Base-by-base conservation (phyloP, 1,140 invertebrate genomes). In the Aradophagus sp. region DNA sequence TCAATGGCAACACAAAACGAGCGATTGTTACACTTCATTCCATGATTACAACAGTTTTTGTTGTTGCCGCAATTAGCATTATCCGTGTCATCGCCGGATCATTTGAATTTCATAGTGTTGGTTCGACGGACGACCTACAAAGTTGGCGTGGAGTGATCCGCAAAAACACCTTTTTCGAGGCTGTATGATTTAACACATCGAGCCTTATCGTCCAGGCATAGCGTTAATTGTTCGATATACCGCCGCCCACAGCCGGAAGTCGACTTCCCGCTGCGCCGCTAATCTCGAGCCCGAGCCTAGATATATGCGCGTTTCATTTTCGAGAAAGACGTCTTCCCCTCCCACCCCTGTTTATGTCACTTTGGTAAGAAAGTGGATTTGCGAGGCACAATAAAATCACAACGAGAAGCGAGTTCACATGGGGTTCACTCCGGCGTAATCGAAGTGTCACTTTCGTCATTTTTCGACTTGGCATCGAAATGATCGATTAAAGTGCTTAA, bases 171-270 rank as follows among this genome's bases (percentile, higher is more conserved):
- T 74, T 71, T 62, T 63, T 65, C 55, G 58, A 62, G 63, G 63
- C 41, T 68, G 47, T 61, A 58, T 52, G 62, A 73, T 73, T 67
- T 63, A 67, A 73, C 65, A 45, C 63, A 50, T 56, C 48, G 20
- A 52, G 63, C 55, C 75, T 78, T 79, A 79, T 80, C 75, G 70
- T 50, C 41, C 62, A 65, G 62, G 47, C 67, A 73, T 58, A 61
- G 75, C 74, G 78, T 80, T 80, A 79, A 78, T 74, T 79, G 72
- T 78, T 77, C 73, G 71, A 77, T 77, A 76, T 69, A 75, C 53
- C 58, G 61, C 58, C 77, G 50, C 76, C 79, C 74, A 81, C 80
- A 58, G 68, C 76, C 77, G 80, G 80, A 81, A 81, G 80, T 81
- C 74, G 69, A 79, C 78, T 81, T 81, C 78, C 78, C 71, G 66